Evolutionary conservation across 2,797 vertebrate species (phyloP).

Genomic region (Urosaurus nigricauda): DNA sequence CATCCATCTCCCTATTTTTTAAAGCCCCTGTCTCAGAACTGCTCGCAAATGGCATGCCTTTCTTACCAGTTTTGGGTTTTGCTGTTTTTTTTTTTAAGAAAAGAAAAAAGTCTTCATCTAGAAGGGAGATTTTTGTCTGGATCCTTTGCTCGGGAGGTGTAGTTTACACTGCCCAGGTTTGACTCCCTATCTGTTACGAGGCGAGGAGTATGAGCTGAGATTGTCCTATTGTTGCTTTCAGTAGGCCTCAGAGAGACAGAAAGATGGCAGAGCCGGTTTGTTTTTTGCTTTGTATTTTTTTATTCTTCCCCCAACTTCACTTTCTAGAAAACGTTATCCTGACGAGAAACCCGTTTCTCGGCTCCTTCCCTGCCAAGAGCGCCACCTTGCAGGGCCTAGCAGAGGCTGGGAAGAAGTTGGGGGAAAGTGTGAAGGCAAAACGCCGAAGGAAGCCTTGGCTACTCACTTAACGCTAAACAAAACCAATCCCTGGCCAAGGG

Average conservation of each 20-base stretch:
- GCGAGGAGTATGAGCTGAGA: background rate
- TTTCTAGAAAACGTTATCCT: conserved; percentile 55
- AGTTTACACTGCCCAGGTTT: conserved; percentile 30
- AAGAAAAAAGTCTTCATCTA: background rate
- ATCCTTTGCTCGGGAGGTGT: conserved; percentile 23
- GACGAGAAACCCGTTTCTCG: conserved; percentile 46
- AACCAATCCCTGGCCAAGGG: background rate
- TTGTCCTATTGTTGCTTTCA: conserved; percentile 33
- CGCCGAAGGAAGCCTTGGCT: conserved; percentile 40
- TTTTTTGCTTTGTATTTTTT: background rate
- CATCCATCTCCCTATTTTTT: conserved; percentile 32
- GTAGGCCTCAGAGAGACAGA: conserved; percentile 16
- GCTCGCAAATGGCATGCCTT: background rate
- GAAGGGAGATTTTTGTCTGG: conserved; percentile 11
- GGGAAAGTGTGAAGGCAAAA: conserved; percentile 42
- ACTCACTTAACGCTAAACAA: conserved; percentile 38
- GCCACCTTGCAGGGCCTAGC: conserved; percentile 80
- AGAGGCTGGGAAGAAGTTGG: conserved; percentile 67
- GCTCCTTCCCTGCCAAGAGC: conserved; percentile 76
- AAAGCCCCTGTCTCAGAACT: conserved; percentile 38
- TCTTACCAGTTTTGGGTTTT: background rate
- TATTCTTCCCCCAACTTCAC: background rate
- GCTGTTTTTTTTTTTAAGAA: background rate
- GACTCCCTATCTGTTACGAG: conserved; percentile 10
- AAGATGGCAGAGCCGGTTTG: conserved; percentile 58